These are phyloP conservation scores for Helleia helle DNA, from an alignment of 2,888 invertebrate genomes.

Conservation along the genomic window DNA sequence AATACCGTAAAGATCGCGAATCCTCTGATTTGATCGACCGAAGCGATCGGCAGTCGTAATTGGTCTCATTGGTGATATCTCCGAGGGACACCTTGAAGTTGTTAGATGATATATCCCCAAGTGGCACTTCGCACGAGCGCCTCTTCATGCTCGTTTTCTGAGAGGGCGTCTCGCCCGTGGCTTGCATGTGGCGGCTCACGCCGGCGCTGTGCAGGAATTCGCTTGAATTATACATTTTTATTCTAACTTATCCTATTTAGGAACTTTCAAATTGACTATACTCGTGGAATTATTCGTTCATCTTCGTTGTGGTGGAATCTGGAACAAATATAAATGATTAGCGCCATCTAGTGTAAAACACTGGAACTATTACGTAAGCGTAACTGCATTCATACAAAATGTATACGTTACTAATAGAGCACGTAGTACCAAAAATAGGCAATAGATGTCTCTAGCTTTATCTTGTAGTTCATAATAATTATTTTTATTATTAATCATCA, in stretches of 20 bases:
- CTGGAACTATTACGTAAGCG: slow-evolving; percentile 10
- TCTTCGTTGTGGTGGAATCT: slow-evolving; percentile 35
- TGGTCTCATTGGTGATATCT: slow-evolving; percentile 50
- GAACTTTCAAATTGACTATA: slow-evolving; percentile 62
- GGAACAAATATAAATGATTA: slow-evolving; percentile 43
- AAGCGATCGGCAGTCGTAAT: slow-evolving; percentile 52
- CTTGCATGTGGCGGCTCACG: slow-evolving; percentile 65
- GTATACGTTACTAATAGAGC: neutral
- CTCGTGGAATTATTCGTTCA: slow-evolving; percentile 62
- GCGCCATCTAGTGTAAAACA: slow-evolving; percentile 21
- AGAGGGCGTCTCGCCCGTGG: slow-evolving; percentile 60
- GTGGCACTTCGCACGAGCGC: slow-evolving; percentile 60
- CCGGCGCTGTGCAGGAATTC: slow-evolving; percentile 64
- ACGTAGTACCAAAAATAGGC: neutral
- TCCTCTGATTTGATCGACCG: slow-evolving; percentile 56
- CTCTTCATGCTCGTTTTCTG: slow-evolving; percentile 66
- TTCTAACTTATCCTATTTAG: slow-evolving; percentile 42
- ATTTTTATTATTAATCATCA: too few relatives aligned
- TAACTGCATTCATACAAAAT: neutral
- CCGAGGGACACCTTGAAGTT: slow-evolving; percentile 65
- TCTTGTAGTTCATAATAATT: too few relatives aligned
- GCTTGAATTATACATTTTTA: slow-evolving; percentile 61
- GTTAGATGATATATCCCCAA: slow-evolving; percentile 60
- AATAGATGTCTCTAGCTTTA: slow-evolving; percentile 1
- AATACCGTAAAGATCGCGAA: slow-evolving; percentile 40